Base-by-base conservation (phyloP, 1,140 invertebrate species). In the Notospermus geniculatus region DNA sequence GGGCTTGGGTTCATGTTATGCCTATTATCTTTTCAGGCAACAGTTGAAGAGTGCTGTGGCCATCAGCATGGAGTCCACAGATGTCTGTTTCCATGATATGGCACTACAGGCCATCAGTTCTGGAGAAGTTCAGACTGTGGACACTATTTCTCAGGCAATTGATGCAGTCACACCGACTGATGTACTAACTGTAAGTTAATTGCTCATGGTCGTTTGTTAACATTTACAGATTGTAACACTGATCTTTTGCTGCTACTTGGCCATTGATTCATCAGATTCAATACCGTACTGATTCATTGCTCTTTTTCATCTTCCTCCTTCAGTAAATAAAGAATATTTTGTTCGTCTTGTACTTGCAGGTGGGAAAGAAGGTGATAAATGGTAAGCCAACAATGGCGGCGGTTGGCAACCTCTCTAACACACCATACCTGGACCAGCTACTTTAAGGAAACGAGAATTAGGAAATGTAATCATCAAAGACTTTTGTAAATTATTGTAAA, bases 321-420 rank as follows among this genome's bases (percentile, higher is more conserved):
- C n/a, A n/a, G n/a, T n/a, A n/a, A n/a, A n/a, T n/a, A n/a, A n/a
- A n/a, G n/a, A n/a, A n/a, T n/a, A n/a, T n/a, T n/a, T n/a, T n/a
- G 23, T 36, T 36, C 15, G 32, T 36, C 32, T 36, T 36, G 4
- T 4, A 36, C 32, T 86, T 86, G 29, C 78, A 93, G 89, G 87
- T 87, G 67, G 85, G 90, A 2, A 85, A 84, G 57, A 88, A 88
- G 81, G 81, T 90, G 27, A 80, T 84, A 2, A 84, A 80, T 67
- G 87, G 86, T 53, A 93, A 91, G 79, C 71, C 91, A 17, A 87
- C 90, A 2, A 85, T 95, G 78, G 91, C 87, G 58, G 85, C 90
- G 19, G 86, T 90, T 63, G 93, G 93, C 57, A 87, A 92, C 76
- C 78, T 93, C 52, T 76, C 76, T 25, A 85, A 84, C 71, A 88